phyloP scores from a whole-genome alignment of 2,888 invertebrate species.

The Oscheius sp. region DNA sequence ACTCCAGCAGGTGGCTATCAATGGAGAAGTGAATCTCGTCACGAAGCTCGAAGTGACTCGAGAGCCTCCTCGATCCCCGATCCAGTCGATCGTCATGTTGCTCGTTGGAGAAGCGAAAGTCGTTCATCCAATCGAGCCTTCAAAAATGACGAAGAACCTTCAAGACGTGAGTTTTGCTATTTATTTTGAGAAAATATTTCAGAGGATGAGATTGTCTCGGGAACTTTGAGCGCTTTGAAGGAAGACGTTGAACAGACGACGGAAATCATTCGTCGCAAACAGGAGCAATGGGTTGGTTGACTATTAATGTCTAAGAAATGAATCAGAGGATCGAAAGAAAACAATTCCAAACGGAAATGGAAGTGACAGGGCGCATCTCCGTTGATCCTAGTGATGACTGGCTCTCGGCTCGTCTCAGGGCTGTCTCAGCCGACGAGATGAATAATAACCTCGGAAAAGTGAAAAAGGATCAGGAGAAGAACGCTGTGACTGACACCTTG shows the following conservation, averaged over 20 bases:
- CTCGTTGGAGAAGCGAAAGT: constrained; percentile 48
- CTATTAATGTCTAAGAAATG: background rate
- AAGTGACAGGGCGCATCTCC: constrained; percentile 62
- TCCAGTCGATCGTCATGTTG: constrained; percentile 48
- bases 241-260: constrained; percentile 67
- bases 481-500: constrained; percentile 68
- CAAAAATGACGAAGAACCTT: constrained; percentile 47
- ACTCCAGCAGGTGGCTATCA: constrained; percentile 32
- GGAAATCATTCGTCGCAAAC: constrained; percentile 63
- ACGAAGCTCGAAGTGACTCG: constrained; percentile 27
- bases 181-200: background rate
- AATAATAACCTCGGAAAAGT: constrained; percentile 60
- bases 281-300: constrained; percentile 55
- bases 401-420: constrained; percentile 62
- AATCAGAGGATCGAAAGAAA: constrained; percentile 57
- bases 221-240: constrained; percentile 62
- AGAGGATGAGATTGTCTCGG: constrained; percentile 65
- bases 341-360: constrained; percentile 68
- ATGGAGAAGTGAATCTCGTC: constrained; percentile 40
- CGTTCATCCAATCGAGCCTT: constrained; percentile 45
- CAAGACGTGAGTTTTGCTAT: constrained; percentile 35
- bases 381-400: constrained; percentile 66
- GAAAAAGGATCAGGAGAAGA: constrained; percentile 65
- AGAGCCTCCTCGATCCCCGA: constrained; percentile 48
- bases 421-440: constrained; percentile 66